Conservation (phyloP, 2,113 vertebrate species). For the Ranitomeya variabilis region DNA sequence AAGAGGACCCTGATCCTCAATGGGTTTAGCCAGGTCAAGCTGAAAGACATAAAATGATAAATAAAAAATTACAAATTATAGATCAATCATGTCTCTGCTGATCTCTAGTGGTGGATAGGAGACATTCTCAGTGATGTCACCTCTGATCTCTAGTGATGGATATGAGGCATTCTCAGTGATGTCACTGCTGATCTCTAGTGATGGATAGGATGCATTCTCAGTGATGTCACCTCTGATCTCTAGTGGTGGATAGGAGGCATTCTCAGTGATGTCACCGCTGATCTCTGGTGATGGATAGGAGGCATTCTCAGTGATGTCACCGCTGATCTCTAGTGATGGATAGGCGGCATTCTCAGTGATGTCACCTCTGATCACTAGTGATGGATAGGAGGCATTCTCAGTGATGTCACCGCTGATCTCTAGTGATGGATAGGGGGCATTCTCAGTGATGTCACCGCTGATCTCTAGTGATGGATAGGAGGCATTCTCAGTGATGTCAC, state of each 20-base stretch:
- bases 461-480: background rate
- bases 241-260: too few relatives aligned
- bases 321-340: too few relatives aligned
- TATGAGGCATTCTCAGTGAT: background rate
- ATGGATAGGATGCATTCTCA: background rate
- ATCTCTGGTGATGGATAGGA: background rate
- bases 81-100: too few relatives aligned
- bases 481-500: too few relatives aligned
- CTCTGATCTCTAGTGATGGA: background rate
- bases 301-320: too few relatives aligned
- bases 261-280: background rate
- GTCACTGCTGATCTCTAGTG: background rate
- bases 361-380: background rate
- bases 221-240: too few relatives aligned
- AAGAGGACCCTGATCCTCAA: conserved; percentile 95
- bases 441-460: background rate
- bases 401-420: too few relatives aligned
- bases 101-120: background rate
- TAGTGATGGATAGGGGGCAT: too few relatives aligned
- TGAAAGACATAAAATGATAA: conserved; percentile 60
- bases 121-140: background rate
- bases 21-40: conserved; percentile 91
- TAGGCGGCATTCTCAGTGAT: too few relatives aligned
- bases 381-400: too few relatives aligned
- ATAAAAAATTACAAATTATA: background rate